Evolutionary conservation across 2,888 invertebrate species (phyloP).

Genomic region (Pammene aurita): DNA sequence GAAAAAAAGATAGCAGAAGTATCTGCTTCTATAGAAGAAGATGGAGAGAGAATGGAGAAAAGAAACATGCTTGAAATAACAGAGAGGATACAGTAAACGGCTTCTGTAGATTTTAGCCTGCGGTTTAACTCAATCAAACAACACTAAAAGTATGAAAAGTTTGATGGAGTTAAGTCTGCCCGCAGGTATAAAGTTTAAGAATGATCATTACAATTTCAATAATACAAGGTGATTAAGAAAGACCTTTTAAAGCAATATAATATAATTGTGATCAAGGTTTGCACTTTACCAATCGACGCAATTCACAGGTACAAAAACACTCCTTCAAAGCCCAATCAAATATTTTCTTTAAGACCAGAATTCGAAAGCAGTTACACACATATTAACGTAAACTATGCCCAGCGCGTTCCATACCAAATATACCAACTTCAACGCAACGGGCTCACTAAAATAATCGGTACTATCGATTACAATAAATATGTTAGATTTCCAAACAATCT

Average conservation of each 20-base stretch:
- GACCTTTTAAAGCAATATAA: background rate
- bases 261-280: conserved; percentile 37
- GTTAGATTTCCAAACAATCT: conserved; percentile 40
- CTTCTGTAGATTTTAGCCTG: no score
- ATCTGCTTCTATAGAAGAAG: conserved; percentile 4
- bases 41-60: conserved; percentile 14
- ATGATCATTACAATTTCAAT: no score
- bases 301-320: conserved; percentile 75
- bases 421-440: conserved; percentile 13
- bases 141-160: no score
- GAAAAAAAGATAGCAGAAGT: conserved; percentile 8
- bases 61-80: conserved; percentile 19
- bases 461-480: conserved; percentile 41
- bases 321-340: conserved; percentile 65
- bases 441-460: conserved; percentile 32
- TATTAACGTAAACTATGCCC: conserved; percentile 32
- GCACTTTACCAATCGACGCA: conserved; percentile 69
- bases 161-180: no score
- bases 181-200: no score
- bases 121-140: no score
- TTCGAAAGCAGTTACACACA: conserved; percentile 58
- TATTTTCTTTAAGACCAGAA: conserved; percentile 62
- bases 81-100: conserved; percentile 25
- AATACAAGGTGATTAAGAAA: no score
- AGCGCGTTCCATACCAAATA: conserved; percentile 10